These are phyloP conservation scores for Drosophila infuscata DNA, from an alignment of 2,888 invertebrate species.

Conservation along the genomic window DNA sequence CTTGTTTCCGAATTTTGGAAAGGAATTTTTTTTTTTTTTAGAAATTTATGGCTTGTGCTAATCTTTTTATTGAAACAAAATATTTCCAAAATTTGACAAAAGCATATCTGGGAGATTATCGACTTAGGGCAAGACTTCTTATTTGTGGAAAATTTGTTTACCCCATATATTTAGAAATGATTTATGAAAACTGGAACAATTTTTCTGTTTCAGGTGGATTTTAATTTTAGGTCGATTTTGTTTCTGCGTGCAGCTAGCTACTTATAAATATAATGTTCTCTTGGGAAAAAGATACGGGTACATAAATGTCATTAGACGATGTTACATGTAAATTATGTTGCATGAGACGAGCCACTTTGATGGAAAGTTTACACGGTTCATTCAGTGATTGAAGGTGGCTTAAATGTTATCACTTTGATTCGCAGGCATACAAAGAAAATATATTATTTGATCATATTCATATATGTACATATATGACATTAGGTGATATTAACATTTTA, in stretches of 20 bases:
- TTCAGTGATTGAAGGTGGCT: slow-evolving; percentile 48
- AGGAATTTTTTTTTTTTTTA: background rate
- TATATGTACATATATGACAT: slow-evolving; percentile 36
- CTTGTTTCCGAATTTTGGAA: background rate
- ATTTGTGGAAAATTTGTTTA: background rate
- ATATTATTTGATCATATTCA: slow-evolving; percentile 24
- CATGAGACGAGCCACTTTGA: background rate
- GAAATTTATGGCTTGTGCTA: background rate
- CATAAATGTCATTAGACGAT: background rate
- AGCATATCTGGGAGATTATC: background rate
- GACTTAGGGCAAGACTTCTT: background rate
- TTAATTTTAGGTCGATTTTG: background rate
- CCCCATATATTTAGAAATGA: background rate
- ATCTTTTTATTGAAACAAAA: background rate
- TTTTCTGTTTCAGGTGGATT: background rate
- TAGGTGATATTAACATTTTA: slow-evolving; percentile 61
- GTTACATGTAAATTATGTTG: background rate
- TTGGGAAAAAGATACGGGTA: background rate
- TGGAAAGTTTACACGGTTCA: slow-evolving; percentile 30
- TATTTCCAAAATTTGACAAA: background rate
- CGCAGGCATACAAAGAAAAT: background rate
- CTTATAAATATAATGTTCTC: background rate
- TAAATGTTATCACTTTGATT: slow-evolving; percentile 21
- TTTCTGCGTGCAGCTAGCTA: background rate
- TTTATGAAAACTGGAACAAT: background rate